Base-by-base conservation (phyloP, 2,797 vertebrate species). In the Eremophila alpestris region DNA sequence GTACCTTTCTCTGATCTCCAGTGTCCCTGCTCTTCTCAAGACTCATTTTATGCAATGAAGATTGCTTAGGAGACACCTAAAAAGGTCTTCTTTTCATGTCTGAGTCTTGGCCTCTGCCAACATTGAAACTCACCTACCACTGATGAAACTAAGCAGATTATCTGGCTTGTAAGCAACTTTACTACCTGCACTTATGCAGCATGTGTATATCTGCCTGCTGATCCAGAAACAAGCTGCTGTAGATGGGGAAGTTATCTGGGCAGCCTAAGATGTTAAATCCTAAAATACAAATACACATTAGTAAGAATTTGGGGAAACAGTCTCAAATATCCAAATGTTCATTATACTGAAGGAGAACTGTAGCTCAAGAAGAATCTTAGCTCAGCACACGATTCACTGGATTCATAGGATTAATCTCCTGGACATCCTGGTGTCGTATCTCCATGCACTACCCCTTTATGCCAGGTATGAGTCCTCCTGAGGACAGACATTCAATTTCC, bases 151-250 rank as follows among this genome's bases (percentile, higher is more conserved):
- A 91, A 95, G 34, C 51, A n/a, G 82, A 76, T 93, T 87, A 87
- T 64, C 51, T 78, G 48, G 19, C 83, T 94, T 81, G 21, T 71
- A 87, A 93, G 49, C 43, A 64, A 51, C 40, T 65, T 81, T 54
- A 51, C 51, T 54, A 65, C 65, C 55, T 64, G 23, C 13, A 58
- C 43, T 81, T 95, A 83, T 24, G 48, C 45, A 91, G 74, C 27
- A 18, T 41, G 14, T 64, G 12, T 43, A 2, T 62, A 48, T 91
- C 89, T 91, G 48, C 48, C 29, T 91, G 67, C 79, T 91, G 67
- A 89, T 91, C 54, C 58, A 88, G 91, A 80, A 94, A 93, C 56
- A 84, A 94, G 76, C 65, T 93, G 69, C 65, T 90, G 38, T 55
- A 63, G 56, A 56, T 75, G 40, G 41, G 40, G 38, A 89, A 58